Conservation (phyloP, 1,140 invertebrate genomes). For the Pseudomyrmex sp. region DNA sequence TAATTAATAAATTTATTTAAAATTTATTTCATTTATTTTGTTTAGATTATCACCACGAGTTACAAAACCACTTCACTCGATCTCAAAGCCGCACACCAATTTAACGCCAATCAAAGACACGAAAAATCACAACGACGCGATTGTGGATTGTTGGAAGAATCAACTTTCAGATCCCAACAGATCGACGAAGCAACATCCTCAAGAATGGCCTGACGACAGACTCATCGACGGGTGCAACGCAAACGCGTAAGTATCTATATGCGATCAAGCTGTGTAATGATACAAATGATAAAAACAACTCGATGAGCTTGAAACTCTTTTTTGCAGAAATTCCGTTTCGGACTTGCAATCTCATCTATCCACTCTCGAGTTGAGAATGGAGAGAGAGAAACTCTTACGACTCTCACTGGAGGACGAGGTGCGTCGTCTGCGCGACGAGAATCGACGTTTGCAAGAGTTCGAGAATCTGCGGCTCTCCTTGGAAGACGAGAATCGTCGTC, state of each 20-base stretch:
- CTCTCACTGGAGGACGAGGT: constrained; percentile 90
- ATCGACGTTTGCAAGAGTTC: constrained; percentile 91
- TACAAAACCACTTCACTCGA: constrained; percentile 81
- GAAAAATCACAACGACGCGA: constrained; percentile 76
- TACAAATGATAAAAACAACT: not conserved
- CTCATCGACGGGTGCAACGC: constrained; percentile 74
- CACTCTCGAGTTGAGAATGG: constrained; percentile 88
- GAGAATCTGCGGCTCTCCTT: constrained; percentile 89
- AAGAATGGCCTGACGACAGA: constrained; percentile 80
- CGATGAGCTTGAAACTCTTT: constrained; percentile 19
- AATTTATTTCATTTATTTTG: not conserved
- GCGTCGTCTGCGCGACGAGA: constrained; percentile 92
- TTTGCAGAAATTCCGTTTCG: constrained; percentile 82
- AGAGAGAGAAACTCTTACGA: constrained; percentile 87
- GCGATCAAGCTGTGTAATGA: not conserved
- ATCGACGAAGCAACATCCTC: constrained; percentile 77
- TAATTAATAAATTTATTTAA: too few relatives aligned
- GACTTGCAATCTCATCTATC: constrained; percentile 88
- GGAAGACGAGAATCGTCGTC: constrained; percentile 91
- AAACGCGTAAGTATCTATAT: constrained; percentile 75
- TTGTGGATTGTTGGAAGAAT: constrained; percentile 78
- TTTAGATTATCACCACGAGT: constrained; percentile 85
- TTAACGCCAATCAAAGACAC: constrained; percentile 76
- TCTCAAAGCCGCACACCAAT: constrained; percentile 76
- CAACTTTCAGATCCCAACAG: constrained; percentile 76